Conservation (phyloP, 2,888 invertebrate species). For the Himalopsyche japonica region DNA sequence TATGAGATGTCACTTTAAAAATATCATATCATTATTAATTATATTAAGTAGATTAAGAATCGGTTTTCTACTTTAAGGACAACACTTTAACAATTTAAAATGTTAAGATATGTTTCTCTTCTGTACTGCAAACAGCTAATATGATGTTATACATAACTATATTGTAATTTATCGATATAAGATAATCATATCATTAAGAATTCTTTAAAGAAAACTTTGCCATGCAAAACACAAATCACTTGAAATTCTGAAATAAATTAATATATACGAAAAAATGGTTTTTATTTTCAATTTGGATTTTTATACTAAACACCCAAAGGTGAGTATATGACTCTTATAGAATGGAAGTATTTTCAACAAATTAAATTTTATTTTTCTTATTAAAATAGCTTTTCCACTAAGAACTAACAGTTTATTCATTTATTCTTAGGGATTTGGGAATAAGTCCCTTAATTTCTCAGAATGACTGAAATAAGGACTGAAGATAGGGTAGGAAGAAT, state of each 20-base stretch:
- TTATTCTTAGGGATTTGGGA: too few relatives aligned
- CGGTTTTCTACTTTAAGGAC: not conserved
- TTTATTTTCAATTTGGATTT: too few relatives aligned
- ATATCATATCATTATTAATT: not conserved
- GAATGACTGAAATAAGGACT: too few relatives aligned
- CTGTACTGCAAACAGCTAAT: constrained; percentile 11
- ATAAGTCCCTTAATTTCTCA: too few relatives aligned
- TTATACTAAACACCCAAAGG: too few relatives aligned
- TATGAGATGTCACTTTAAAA: not conserved
- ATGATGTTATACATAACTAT: constrained; percentile 5
- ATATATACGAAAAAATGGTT: constrained; percentile 21
- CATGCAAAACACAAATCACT: constrained; percentile 29
- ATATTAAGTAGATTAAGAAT: not conserved
- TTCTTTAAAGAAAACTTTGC: constrained; percentile 6
- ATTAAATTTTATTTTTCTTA: too few relatives aligned
- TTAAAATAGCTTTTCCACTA: too few relatives aligned
- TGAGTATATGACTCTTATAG: too few relatives aligned
- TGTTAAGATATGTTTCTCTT: not conserved
- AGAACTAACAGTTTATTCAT: too few relatives aligned
- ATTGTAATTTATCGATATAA: constrained; percentile 21
- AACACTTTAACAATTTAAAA: not conserved
- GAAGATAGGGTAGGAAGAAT: too few relatives aligned
- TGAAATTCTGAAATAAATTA: constrained; percentile 26
- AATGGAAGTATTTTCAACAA: too few relatives aligned
- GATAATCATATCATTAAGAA: constrained; percentile 20